Evolutionary conservation across 2,113 vertebrate genomes (phyloP).

Genomic region (Hydrolagus affinis): DNA sequence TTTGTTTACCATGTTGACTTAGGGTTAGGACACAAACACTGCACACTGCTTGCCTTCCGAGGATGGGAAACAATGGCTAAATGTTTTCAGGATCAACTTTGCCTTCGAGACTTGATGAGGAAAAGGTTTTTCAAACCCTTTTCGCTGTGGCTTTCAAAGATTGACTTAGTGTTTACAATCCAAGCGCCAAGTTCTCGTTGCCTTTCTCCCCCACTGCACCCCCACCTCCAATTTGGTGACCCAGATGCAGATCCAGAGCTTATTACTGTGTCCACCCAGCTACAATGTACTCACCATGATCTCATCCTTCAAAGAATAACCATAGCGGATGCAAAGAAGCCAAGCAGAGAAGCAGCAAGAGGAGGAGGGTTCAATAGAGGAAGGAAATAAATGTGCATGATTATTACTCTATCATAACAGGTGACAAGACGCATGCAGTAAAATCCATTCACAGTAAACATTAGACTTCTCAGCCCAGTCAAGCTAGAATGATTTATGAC

Average conservation of each 20-base stretch:
- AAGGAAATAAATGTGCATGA: slow-evolving; percentile 28
- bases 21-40: too few species aligned
- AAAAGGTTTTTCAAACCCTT: too few species aligned
- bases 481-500: not conserved
- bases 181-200: too few species aligned
- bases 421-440: slow-evolving; percentile 22
- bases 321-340: slow-evolving; percentile 63
- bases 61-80: too few species aligned
- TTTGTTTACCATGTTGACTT: too few species aligned
- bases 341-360: slow-evolving; percentile 58
- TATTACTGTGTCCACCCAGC: slow-evolving; percentile 2
- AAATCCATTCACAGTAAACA: slow-evolving; percentile 19
- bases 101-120: not conserved
- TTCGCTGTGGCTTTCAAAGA: too few species aligned
- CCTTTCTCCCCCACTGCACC: not conserved
- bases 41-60: too few species aligned
- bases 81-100: not conserved
- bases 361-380: slow-evolving; percentile 36
- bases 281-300: slow-evolving; percentile 73
- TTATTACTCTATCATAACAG: slow-evolving; percentile 23
- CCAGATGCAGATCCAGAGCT: slow-evolving; percentile 25
- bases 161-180: too few species aligned
- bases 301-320: slow-evolving; percentile 77
- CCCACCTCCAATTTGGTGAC: not conserved
- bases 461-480: not conserved